A percentile compares a stretch with the other conserved stretches of the same genome.
These are phyloP conservation scores for Drosophila borealis DNA, from an alignment of 2,888 invertebrate genomes.

Conservation along the genomic window DNA sequence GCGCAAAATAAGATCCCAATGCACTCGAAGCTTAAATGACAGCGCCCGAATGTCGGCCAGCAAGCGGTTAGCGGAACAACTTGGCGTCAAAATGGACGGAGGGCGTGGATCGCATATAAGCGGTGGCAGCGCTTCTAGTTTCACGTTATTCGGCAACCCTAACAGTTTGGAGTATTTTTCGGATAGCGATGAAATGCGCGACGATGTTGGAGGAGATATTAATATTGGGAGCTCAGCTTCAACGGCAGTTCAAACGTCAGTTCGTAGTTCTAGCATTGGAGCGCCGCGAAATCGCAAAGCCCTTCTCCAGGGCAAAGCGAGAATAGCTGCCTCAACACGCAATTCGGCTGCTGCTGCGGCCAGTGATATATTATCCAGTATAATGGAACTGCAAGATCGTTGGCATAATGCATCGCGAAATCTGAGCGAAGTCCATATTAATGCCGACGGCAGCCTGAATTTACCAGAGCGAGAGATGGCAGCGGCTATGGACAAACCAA, in stretches of 20 bases:
- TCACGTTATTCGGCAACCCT: constrained; percentile 89
- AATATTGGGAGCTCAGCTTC: constrained; percentile 81
- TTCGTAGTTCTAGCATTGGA: constrained; percentile 78
- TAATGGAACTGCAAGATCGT: constrained; percentile 89
- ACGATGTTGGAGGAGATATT: constrained; percentile 64
- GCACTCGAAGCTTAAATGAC: constrained; percentile 7
- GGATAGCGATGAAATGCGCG: constrained; percentile 85
- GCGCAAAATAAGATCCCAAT: constrained; percentile 26
- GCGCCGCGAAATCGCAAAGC: constrained; percentile 76
- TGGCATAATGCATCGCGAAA: constrained; percentile 88
- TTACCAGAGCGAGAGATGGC: constrained; percentile 76
- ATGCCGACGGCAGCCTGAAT: constrained; percentile 87
- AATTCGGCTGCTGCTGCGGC: constrained; percentile 72
- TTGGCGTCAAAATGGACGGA: constrained; percentile 76
- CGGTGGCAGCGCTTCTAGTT: constrained; percentile 81
- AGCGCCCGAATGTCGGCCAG: constrained; percentile 74
- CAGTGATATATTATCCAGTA: constrained; percentile 88
- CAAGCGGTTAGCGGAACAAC: constrained; percentile 79
- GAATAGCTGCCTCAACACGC: constrained; percentile 31
- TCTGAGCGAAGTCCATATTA: constrained; percentile 86
- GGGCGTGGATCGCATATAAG: constrained; percentile 56
- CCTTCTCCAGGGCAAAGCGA: constrained; percentile 70
- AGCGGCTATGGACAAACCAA: neutral
- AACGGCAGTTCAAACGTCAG: constrained; percentile 83
- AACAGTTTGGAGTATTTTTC: constrained; percentile 90